Evolutionary conservation across 2,113 vertebrate species (phyloP).

Genomic region (Phaethon lepturus): DNA sequence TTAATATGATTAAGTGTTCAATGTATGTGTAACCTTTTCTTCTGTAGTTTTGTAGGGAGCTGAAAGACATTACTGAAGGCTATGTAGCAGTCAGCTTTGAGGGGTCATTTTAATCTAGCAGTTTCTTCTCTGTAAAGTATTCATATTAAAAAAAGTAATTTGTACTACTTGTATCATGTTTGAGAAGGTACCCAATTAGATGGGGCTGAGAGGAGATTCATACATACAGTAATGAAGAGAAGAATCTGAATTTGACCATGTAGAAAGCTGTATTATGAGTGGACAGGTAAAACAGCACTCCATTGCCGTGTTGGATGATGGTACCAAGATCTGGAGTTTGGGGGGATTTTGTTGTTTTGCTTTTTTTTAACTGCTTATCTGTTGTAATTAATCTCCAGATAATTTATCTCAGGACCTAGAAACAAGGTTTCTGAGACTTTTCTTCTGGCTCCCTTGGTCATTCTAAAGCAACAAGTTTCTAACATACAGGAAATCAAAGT

Average conservation of each 20-base stretch:
- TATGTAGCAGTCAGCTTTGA: not conserved
- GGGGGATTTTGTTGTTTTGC: not conserved
- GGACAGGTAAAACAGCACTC: not conserved
- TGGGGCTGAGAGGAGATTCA: not conserved
- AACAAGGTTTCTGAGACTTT: not conserved
- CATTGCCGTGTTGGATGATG: not conserved
- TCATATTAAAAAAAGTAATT: not conserved
- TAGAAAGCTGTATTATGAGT: not conserved
- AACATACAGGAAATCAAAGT: not conserved
- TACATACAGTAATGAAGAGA: not conserved
- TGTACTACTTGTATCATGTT: fast-evolving
- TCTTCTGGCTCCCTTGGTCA: not conserved
- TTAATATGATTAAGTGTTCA: not conserved
- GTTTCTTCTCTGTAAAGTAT: not conserved
- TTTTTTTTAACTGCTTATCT: not conserved
- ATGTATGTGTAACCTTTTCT: not conserved
- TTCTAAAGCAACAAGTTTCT: not conserved
- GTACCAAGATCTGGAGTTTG: not conserved
- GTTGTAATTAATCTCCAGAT: not conserved
- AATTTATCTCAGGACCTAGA: not conserved
- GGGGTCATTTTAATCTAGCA: not conserved
- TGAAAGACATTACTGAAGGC: fast-evolving
- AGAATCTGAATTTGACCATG: not conserved
- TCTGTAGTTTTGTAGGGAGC: not conserved
- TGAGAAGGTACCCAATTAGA: not conserved